Evolutionary conservation across 2,888 invertebrate genomes (phyloP).

Genomic region (Didymodactylos carnosus): DNA sequence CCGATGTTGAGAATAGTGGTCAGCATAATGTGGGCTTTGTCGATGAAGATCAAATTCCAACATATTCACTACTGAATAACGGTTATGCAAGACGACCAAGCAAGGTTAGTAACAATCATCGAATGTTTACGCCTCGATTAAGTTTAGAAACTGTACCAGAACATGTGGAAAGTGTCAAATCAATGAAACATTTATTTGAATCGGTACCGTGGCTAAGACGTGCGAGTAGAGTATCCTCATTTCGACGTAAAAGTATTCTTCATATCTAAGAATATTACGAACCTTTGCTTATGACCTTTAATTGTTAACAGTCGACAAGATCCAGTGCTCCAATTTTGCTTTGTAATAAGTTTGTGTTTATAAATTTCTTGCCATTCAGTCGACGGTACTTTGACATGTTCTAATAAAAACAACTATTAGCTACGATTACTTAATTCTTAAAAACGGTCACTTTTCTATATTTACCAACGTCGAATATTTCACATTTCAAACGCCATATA

Average conservation of each 20-base stretch:
- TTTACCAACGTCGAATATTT: too few relatives aligned
- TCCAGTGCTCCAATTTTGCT: constrained; percentile 25
- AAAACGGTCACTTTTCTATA: too few relatives aligned
- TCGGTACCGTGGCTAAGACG: neutral
- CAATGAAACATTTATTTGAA: neutral
- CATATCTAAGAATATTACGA: constrained; percentile 3
- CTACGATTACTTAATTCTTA: too few relatives aligned
- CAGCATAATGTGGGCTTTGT: too few relatives aligned
- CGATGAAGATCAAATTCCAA: too few relatives aligned
- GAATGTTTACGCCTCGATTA: too few relatives aligned
- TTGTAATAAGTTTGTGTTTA: constrained; percentile 22
- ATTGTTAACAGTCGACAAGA: constrained; percentile 21
- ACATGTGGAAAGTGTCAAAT: neutral
- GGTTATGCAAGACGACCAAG: too few relatives aligned
- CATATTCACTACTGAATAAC: too few relatives aligned
- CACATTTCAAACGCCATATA: too few relatives aligned
- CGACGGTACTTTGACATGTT: too few relatives aligned
- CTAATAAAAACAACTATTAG: too few relatives aligned
- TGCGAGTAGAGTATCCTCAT: neutral
- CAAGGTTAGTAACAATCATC: too few relatives aligned
- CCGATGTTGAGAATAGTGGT: neutral
- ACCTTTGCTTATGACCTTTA: constrained; percentile 26
- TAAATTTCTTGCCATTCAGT: constrained; percentile 24
- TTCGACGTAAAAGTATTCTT: neutral
- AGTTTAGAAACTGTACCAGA: neutral